Conservation (phyloP, 1,140 invertebrate genomes). For the Macrostomum lignano region DNA sequence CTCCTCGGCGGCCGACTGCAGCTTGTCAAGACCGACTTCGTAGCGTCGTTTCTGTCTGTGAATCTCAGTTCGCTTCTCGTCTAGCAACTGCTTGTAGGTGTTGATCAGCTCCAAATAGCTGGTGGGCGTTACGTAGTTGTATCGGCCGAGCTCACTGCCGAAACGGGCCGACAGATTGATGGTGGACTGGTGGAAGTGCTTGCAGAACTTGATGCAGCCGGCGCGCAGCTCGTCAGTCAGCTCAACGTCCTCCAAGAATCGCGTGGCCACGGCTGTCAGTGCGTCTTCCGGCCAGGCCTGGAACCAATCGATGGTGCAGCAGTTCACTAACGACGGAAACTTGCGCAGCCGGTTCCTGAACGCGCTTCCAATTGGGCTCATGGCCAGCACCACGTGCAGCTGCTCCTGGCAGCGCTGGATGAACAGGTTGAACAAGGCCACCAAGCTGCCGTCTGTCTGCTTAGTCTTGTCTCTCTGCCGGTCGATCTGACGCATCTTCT, state of each 20-base stretch:
- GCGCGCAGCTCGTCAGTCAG: constrained; percentile 40
- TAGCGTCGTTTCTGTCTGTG: constrained; percentile 38
- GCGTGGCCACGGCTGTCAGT: constrained; percentile 50
- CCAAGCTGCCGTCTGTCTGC: constrained; percentile 63
- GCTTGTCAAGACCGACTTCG: constrained; percentile 30
- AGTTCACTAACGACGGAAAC: constrained; percentile 75
- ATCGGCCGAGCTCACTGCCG: constrained; percentile 35
- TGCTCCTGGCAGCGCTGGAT: constrained; percentile 60
- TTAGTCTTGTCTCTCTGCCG: constrained; percentile 48
- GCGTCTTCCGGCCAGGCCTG: constrained; percentile 34
- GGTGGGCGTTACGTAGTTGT: constrained; percentile 29
- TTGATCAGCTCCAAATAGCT: constrained; percentile 28
- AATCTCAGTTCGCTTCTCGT: constrained; percentile 33
- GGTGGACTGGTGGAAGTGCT: constrained; percentile 53
- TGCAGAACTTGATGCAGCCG: constrained; percentile 36
- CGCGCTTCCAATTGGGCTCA: constrained; percentile 62
- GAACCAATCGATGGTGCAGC: constrained; percentile 89
- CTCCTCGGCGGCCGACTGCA: constrained; percentile 32
- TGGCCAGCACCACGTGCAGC: constrained; percentile 60
- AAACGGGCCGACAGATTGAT: constrained; percentile 36
- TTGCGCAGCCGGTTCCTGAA: constrained; percentile 59
- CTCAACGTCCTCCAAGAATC: constrained; percentile 43
- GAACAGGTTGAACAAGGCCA: constrained; percentile 71
- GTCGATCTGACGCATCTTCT: constrained; percentile 69
- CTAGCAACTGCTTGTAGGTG: constrained; percentile 24